A percentile compares a stretch with the other conserved stretches of the same genome.
phyloP scores from a whole-genome alignment of 1,140 invertebrate species.

The Diachasma alloeum region DNA sequence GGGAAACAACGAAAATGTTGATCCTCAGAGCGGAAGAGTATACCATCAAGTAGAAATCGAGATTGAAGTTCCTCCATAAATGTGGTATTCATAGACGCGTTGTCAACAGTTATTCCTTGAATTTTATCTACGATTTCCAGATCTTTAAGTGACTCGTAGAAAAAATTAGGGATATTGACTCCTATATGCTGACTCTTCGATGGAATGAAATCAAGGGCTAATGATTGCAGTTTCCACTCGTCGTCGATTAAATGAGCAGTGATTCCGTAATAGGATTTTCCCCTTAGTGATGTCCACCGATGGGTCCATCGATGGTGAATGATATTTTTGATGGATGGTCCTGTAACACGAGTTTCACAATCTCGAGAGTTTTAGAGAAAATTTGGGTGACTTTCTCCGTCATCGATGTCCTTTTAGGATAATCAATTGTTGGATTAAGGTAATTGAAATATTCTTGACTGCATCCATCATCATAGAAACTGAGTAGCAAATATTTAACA shows the following conservation, averaged over 20 bases:
- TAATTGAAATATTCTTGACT: conserved; percentile 29
- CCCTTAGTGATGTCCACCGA: conserved; percentile 27
- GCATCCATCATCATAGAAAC: conserved; percentile 25
- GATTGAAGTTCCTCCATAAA: neutral
- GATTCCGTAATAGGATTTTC: too few species aligned
- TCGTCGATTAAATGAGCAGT: conserved; percentile 32
- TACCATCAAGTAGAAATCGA: neutral
- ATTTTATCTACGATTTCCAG: conserved; percentile 13
- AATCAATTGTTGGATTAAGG: neutral
- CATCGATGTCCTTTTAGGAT: conserved; percentile 9
- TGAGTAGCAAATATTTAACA: conserved; percentile 29
- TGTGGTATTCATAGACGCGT: conserved; percentile 12
- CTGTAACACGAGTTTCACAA: neutral
- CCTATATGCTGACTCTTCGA: conserved; percentile 27
- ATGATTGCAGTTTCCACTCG: conserved; percentile 25
- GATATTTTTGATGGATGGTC: conserved; percentile 17
- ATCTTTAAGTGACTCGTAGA: conserved; percentile 11
- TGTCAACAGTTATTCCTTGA: conserved; percentile 26
- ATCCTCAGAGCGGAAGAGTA: neutral
- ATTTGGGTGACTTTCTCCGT: conserved; percentile 9
- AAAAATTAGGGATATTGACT: conserved; percentile 20
- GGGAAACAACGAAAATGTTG: conserved; percentile 8
- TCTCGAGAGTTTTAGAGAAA: neutral
- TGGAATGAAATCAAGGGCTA: conserved; percentile 31
- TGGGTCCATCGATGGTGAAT: too few species aligned